Percentiles rank a stretch among this genome's conserved stretches.
phyloP scores from a whole-genome alignment of 2,888 invertebrate genomes.

The Lasius platythorax region DNA sequence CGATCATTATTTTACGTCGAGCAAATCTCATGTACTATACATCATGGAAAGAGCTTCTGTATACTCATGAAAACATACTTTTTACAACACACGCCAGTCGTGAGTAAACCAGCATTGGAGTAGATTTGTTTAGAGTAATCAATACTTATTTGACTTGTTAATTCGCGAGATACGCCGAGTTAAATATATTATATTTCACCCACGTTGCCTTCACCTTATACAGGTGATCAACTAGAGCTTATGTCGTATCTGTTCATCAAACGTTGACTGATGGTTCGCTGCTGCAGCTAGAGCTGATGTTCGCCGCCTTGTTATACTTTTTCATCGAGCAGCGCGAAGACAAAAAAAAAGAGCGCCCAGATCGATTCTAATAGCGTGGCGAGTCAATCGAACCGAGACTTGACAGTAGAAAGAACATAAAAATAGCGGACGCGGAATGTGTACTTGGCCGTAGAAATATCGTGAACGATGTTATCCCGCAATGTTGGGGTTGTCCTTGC shows the following conservation, averaged over 20 bases:
- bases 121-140: neutral
- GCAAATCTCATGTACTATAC: neutral
- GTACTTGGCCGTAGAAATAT: constrained; percentile 76
- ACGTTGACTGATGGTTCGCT: neutral
- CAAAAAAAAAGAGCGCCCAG: constrained; percentile 56
- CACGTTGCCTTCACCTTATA: neutral
- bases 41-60: neutral
- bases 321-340: constrained; percentile 57
- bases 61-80: neutral
- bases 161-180: neutral
- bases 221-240: neutral
- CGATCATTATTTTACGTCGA: constrained; percentile 22
- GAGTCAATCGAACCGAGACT: constrained; percentile 65
- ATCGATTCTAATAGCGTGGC: constrained; percentile 70
- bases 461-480: constrained; percentile 76
- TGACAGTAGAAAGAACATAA: constrained; percentile 68
- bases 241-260: neutral
- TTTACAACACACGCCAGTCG: neutral
- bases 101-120: neutral
- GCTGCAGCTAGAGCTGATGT: neutral
- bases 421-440: constrained; percentile 69
- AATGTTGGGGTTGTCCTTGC: constrained; percentile 76
- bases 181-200: neutral
- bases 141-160: neutral
- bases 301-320: constrained; percentile 53